A percentile compares a stretch with the other conserved stretches of the same genome.
phyloP scores from a whole-genome alignment of 1,140 invertebrate genomes.

The Nasonia giraulti region DNA sequence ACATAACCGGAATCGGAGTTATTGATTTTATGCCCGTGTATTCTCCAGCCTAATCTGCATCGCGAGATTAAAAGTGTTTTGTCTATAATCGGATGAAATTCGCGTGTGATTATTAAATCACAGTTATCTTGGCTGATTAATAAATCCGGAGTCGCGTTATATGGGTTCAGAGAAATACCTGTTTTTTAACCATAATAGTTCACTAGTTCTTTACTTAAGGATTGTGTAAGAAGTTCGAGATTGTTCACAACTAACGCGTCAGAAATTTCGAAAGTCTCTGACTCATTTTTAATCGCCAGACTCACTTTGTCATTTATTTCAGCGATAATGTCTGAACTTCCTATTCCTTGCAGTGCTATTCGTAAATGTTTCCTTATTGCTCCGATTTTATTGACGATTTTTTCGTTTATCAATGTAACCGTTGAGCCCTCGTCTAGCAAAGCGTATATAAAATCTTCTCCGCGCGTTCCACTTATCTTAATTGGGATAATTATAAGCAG shows the following conservation, averaged over 20 bases:
- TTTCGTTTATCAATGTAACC: neutral
- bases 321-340: neutral
- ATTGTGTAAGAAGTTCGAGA: neutral
- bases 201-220: neutral
- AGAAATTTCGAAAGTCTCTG: neutral
- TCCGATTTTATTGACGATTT: neutral
- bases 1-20: neutral
- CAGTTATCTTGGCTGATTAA: constrained; percentile 1
- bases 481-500: constrained; percentile 12
- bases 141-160: neutral
- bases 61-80: neutral
- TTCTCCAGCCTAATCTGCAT: too few relatives aligned
- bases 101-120: neutral
- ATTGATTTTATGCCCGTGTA: too few relatives aligned
- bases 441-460: neutral
- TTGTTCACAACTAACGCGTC: neutral
- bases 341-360: neutral
- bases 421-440: constrained; percentile 27
- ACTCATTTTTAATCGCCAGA: neutral
- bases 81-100: neutral
- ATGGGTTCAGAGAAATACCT: neutral
- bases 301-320: neutral
- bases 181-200: neutral
- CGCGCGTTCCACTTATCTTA: neutral
- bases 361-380: too few relatives aligned